Conservation (phyloP, 2,113 vertebrate genomes). For the Gadus macrocephalus region DNA sequence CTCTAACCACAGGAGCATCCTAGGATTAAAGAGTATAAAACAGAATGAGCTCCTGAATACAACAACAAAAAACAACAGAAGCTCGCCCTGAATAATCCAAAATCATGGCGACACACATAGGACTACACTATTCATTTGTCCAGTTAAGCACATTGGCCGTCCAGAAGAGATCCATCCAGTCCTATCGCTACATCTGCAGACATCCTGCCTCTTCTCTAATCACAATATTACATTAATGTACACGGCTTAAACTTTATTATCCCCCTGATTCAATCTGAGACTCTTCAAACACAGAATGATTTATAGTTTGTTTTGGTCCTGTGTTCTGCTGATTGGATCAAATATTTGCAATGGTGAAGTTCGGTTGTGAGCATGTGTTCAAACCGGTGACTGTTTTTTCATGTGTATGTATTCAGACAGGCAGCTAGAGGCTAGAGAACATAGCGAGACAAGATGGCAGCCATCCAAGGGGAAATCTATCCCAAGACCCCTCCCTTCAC, state of each 20-base stretch:
- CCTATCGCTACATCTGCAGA: too few relatives aligned
- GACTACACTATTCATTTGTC: too few relatives aligned
- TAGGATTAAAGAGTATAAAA: too few relatives aligned
- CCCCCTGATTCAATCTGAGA: neutral
- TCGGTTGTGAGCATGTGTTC: conserved; percentile 36
- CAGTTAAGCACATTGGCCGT: too few relatives aligned
- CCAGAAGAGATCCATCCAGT: too few relatives aligned
- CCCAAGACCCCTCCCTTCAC: conserved; percentile 3
- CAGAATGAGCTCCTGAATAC: too few relatives aligned
- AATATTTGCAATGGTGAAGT: conserved; percentile 10
- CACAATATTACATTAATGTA: neutral
- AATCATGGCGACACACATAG: too few relatives aligned
- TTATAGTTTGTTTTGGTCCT: conserved; percentile 26
- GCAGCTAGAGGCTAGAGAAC: conserved; percentile 16
- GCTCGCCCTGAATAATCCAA: too few relatives aligned
- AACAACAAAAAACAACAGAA: too few relatives aligned
- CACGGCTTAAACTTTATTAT: neutral
- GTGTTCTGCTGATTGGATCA: conserved; percentile 6
- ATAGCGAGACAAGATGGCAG: conserved; percentile 5
- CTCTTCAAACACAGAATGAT: conserved; percentile 10
- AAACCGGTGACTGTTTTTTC: conserved; percentile 57
- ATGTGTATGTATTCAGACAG: conserved; percentile 18
- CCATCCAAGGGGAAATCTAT: neutral
- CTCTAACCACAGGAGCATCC: too few relatives aligned
- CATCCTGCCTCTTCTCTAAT: neutral